phyloP scores from a whole-genome alignment of 2,797 vertebrate species.

The Cyclopterus lumpus region DNA sequence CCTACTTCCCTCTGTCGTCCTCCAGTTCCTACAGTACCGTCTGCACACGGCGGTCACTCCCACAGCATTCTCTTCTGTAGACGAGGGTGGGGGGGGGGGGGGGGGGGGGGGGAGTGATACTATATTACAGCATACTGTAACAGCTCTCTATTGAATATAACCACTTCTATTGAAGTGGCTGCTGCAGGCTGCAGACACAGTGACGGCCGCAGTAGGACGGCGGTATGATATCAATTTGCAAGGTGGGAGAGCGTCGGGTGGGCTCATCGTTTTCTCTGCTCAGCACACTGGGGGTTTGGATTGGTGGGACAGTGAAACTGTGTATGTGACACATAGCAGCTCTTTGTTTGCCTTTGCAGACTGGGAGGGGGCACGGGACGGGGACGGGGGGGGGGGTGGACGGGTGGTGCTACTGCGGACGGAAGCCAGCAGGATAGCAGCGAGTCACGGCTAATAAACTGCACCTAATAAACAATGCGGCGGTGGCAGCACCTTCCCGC shows the following conservation, averaged over 20 bases:
- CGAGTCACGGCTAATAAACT: slow-evolving; percentile 42
- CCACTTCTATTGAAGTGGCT: background rate
- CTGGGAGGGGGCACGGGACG: slow-evolving; percentile 47
- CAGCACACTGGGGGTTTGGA: slow-evolving; percentile 48
- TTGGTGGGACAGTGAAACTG: slow-evolving; percentile 35
- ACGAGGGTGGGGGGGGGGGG: background rate
- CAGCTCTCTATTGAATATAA: slow-evolving; percentile 11
- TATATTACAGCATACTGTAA: slow-evolving; percentile 33
- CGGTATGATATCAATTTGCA: slow-evolving; percentile 90
- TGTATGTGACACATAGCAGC: slow-evolving; percentile 72
- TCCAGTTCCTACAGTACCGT: slow-evolving; percentile 14
- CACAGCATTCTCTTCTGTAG: slow-evolving; percentile 36
- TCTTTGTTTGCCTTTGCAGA: slow-evolving; percentile 70
- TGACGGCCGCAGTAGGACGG: slow-evolving; percentile 77
- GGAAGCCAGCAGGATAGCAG: slow-evolving; percentile 26
- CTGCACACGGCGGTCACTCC: slow-evolving; percentile 44
- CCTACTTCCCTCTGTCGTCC: slow-evolving; percentile 7
- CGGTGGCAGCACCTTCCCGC: slow-evolving; percentile 35
- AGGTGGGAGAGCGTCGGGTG: slow-evolving; percentile 84
- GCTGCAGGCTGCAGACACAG: slow-evolving; percentile 20
- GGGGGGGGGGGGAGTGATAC: background rate
- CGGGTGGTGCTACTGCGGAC: slow-evolving; percentile 18
- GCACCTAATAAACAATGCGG: slow-evolving; percentile 51
- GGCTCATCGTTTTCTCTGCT: slow-evolving; percentile 77
- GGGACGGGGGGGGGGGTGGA: too few relatives aligned